A percentile compares a stretch with the other conserved stretches of the same genome.
phyloP scores from a whole-genome alignment of 2,797 vertebrate species.

The Zalophus californianus region DNA sequence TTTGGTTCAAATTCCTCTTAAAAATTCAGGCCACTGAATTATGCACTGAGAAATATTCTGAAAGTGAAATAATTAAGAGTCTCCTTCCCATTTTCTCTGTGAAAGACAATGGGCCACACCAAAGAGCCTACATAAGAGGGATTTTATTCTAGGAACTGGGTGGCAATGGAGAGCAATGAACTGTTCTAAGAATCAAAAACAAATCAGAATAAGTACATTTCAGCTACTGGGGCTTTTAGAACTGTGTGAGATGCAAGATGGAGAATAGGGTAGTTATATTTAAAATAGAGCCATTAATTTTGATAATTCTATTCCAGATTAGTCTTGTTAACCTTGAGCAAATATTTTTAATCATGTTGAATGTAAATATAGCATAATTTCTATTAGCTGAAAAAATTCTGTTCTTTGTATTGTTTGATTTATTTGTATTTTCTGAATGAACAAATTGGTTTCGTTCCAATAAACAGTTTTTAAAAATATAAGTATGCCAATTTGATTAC shows the following conservation, averaged over 20 bases:
- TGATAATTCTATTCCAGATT: neutral
- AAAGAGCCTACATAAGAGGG: neutral
- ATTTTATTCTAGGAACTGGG: slow-evolving; percentile 30
- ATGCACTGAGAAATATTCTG: neutral
- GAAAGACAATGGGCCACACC: neutral
- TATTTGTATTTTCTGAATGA: slow-evolving; percentile 35
- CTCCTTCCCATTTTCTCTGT: neutral
- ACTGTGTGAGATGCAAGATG: neutral
- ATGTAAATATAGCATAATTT: neutral
- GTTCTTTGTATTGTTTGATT: neutral
- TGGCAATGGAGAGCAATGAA: neutral
- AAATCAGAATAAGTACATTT: neutral
- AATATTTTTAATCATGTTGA: slow-evolving; percentile 3
- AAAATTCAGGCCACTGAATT: slow-evolving; percentile 12
- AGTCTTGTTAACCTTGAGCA: neutral
- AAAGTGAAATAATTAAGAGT: neutral
- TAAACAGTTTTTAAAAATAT: neutral
- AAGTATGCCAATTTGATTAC: neutral
- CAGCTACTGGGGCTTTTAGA: neutral
- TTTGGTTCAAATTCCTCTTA: slow-evolving; percentile 2
- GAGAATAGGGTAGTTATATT: neutral
- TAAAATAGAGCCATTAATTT: neutral
- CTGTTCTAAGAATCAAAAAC: slow-evolving; percentile 13
- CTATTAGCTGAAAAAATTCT: slow-evolving; percentile 31
- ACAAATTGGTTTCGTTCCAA: neutral